These are phyloP conservation scores for Epinotia brunnichana DNA, from an alignment of 2,888 invertebrate genomes.

Conservation along the genomic window DNA sequence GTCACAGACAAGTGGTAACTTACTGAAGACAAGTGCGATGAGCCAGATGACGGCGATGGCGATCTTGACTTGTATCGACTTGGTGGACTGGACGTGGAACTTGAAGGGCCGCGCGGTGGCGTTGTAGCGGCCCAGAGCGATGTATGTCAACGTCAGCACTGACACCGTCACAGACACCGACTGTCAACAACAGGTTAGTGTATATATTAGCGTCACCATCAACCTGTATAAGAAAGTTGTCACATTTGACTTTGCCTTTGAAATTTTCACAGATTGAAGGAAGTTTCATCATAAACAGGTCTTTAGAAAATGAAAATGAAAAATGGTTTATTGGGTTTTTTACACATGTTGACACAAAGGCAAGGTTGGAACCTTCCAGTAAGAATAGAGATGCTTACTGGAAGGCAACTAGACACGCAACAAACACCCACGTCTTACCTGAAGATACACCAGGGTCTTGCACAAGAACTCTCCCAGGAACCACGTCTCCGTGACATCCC, in stretches of 20 bases:
- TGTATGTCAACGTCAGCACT: constrained; percentile 92
- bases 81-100: constrained; percentile 85
- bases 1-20: too few relatives aligned
- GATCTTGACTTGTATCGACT: constrained; percentile 88
- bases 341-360: too few relatives aligned
- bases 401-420: too few relatives aligned
- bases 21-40: constrained; percentile 87
- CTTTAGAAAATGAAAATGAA: too few relatives aligned
- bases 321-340: too few relatives aligned
- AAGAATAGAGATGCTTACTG: too few relatives aligned
- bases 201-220: too few relatives aligned
- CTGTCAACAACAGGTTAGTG: constrained; percentile 76
- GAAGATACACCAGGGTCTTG: constrained; percentile 93
- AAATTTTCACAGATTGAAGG: too few relatives aligned
- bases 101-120: constrained; percentile 94
- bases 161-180: constrained; percentile 93
- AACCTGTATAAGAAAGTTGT: too few relatives aligned
- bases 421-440: constrained; percentile 89
- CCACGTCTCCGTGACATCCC: constrained; percentile 97
- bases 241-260: too few relatives aligned
- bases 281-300: too few relatives aligned
- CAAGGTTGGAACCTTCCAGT: too few relatives aligned
- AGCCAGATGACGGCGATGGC: constrained; percentile 90
- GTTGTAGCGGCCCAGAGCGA: constrained; percentile 94
- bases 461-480: constrained; percentile 93